Evolutionary conservation across 2,113 vertebrate species (phyloP).

Genomic region (Tachuris rubrigastra): DNA sequence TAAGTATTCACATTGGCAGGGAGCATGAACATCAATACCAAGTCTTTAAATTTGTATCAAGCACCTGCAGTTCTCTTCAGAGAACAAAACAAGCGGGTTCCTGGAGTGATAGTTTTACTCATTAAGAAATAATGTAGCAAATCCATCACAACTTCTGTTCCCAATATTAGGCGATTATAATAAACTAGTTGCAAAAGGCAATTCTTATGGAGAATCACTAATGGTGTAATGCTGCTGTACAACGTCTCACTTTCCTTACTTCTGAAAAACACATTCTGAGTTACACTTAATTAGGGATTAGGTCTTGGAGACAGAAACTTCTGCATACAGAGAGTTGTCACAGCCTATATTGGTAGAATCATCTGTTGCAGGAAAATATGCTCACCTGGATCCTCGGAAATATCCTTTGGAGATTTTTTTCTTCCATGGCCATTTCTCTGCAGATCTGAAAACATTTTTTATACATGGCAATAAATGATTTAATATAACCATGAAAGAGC

Average conservation of each 20-base stretch:
- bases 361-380: background rate
- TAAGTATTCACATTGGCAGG: background rate
- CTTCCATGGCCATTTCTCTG: slow-evolving; percentile 90
- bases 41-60: background rate
- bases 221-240: background rate
- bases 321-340: background rate
- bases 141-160: background rate
- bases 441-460: slow-evolving; percentile 81
- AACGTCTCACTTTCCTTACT: background rate
- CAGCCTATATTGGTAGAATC: background rate
- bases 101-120: background rate
- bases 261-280: background rate
- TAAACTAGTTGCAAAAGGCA: background rate
- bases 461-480: slow-evolving; percentile 3
- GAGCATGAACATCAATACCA: background rate
- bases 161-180: background rate
- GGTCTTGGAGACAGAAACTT: background rate
- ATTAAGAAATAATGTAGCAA: background rate
- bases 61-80: background rate
- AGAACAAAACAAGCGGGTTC: background rate
- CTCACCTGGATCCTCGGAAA: slow-evolving; percentile 95
- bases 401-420: slow-evolving; percentile 91
- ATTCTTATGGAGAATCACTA: background rate
- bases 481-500: background rate
- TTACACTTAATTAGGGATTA: background rate